These are phyloP conservation scores for Enteromius mattozi DNA, from an alignment of 2,797 vertebrate genomes.

Conservation along the genomic window DNA sequence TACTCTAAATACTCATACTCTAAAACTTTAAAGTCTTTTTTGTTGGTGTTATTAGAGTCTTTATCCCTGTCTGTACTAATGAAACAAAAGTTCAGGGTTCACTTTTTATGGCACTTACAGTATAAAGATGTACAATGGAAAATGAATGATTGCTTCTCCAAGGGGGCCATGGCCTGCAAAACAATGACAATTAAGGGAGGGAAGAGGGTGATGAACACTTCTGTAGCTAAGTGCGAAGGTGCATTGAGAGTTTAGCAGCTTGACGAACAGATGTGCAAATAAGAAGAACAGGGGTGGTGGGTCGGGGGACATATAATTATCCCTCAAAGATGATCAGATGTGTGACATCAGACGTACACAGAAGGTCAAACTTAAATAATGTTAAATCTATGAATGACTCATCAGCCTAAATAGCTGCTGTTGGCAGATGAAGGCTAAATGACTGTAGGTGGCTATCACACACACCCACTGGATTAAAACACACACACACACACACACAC, in stretches of 20 bases:
- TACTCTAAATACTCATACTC: too few species aligned
- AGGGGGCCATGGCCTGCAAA: background rate
- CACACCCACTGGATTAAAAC: slow-evolving; percentile 64
- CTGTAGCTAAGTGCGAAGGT: background rate
- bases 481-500: slow-evolving; percentile 48
- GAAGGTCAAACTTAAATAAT: slow-evolving; percentile 57
- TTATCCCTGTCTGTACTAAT: background rate
- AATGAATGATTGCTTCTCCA: slow-evolving; percentile 6
- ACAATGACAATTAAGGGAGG: background rate
- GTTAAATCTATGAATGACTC: slow-evolving; percentile 62
- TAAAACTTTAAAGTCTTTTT: background rate
- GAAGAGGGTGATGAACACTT: background rate
- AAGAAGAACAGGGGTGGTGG: slow-evolving; percentile 34
- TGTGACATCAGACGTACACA: slow-evolving; percentile 49
- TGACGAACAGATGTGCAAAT: slow-evolving; percentile 40
- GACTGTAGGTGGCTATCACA: slow-evolving; percentile 67
- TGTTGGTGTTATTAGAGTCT: too few species aligned
- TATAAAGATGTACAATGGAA: background rate
- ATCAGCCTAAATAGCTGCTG: slow-evolving; percentile 66
- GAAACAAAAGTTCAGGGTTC: background rate
- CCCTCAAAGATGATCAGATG: slow-evolving; percentile 51
- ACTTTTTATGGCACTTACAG: background rate
- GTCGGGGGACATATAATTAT: slow-evolving; percentile 48
- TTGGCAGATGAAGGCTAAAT: slow-evolving; percentile 66
- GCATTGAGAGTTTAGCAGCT: slow-evolving; percentile 24